phyloP scores from a whole-genome alignment of 2,113 vertebrate genomes.

The Ciconia stormi region DNA sequence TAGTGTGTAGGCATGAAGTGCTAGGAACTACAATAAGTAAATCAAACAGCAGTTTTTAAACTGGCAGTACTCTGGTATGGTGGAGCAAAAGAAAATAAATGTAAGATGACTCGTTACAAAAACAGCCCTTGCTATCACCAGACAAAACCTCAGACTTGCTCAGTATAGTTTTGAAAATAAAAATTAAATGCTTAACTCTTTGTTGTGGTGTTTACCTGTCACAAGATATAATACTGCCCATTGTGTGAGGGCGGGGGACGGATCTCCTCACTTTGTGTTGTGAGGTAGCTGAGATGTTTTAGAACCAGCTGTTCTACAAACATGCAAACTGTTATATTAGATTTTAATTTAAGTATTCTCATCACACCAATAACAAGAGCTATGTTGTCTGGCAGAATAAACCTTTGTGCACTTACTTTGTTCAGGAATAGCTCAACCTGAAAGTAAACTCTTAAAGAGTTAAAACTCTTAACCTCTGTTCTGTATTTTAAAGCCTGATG shows the following conservation, averaged over 20 bases:
- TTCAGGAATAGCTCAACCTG: not conserved
- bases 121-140: not conserved
- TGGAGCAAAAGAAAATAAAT: not conserved
- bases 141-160: not conserved
- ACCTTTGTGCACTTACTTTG: not conserved
- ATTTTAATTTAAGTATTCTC: not conserved
- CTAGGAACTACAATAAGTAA: not conserved
- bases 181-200: not conserved
- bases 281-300: not conserved
- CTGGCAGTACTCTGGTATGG: not conserved
- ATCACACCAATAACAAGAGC: not conserved
- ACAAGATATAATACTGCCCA: accelerated
- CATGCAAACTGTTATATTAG: not conserved
- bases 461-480: not conserved
- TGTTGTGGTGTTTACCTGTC: not conserved
- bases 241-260: not conserved
- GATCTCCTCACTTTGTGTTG: not conserved
- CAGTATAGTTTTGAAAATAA: not conserved
- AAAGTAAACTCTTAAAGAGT: not conserved
- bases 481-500: not conserved
- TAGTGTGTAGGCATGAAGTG: not conserved
- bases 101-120: not conserved
- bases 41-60: not conserved
- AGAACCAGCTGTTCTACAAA: not conserved
- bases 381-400: not conserved